phyloP scores from a whole-genome alignment of 1,140 invertebrate species.

The Cyclargus thomasi region DNA sequence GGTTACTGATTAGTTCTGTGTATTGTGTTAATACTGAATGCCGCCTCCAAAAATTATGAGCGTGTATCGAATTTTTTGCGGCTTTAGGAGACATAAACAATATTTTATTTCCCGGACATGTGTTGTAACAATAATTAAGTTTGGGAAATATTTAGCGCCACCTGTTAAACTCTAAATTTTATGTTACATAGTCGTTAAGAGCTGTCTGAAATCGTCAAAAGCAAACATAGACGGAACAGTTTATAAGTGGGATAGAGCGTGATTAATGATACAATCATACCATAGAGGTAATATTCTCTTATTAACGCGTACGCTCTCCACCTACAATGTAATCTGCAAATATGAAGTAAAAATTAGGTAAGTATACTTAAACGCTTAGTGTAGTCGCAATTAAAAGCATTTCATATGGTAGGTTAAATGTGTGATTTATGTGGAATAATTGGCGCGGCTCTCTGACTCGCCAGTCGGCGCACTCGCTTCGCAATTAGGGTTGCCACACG shows the following conservation, averaged over 20 bases:
- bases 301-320: too few species aligned
- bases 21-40: too few species aligned
- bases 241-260: too few species aligned
- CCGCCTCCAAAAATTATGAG: not conserved
- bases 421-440: slow-evolving; percentile 21
- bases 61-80: slow-evolving; percentile 3
- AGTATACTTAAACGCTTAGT: not conserved
- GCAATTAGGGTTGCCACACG: not conserved
- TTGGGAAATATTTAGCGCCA: slow-evolving; percentile 11
- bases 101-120: not conserved
- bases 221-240: too few species aligned
- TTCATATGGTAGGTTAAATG: slow-evolving; percentile 20
- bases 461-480: not conserved
- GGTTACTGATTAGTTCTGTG: too few species aligned
- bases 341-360: slow-evolving; percentile 9
- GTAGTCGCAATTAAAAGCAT: slow-evolving; percentile 17
- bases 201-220: too few species aligned
- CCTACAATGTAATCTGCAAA: too few species aligned
- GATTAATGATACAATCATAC: too few species aligned
- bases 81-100: not conserved
- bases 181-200: too few species aligned
- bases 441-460: slow-evolving; percentile 18
- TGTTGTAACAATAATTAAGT: not conserved
- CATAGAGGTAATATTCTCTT: too few species aligned
- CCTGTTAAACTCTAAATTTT: too few species aligned